Evolutionary conservation across 2,888 invertebrate species (phyloP), one percentile per base, ranked within the genome.

Genomic region (Clepsis dumicolana): DNA sequence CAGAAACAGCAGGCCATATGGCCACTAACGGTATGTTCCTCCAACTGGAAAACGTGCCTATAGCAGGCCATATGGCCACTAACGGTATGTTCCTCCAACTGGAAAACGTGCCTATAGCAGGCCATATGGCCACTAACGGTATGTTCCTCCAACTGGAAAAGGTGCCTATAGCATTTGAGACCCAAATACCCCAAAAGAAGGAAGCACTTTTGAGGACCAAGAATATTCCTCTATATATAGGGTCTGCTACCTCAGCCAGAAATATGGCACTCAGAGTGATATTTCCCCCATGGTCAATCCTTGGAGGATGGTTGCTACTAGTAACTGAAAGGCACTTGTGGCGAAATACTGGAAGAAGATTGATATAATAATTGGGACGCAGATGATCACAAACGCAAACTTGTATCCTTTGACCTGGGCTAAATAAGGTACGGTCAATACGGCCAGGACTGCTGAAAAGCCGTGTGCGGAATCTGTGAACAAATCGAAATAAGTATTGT

Each of bases 181-280:
- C 8, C 16, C 38, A 21, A 10, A 53, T 12, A 8, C 63, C 63
- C 29, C 52, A 25, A n/a, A 52, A 48, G 10, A 18, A 24, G 16
- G 52, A 53, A 14, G 38, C 63, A 25, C 52, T 53, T 53, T 63
- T 63, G 14, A 52, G 4, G 3, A 63, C 35, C 2, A 63, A 14
- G 27, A 63, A 63, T 25, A 41, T 41, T 27, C 63, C 53, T 38
- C 63, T 35, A 38, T 41, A 38, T 41, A 16, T 63, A 4, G 63
- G 63, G 5, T 52, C 24, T 2, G 63, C 14, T 4, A 52, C 41
- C 16, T 63, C 63, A 2, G 44, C 52, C 4, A 62, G 16, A 16
- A 38, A 3, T 8, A 62, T 38, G 5, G 24, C 25, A 1, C 21
- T 2, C 18, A 14, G 4, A n/a, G 35, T 4, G 0, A 25, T 1